Evolutionary conservation across 2,113 vertebrate genomes (phyloP), one percentile per base, ranked within the genome.

Genomic region (Leptobrachium leishanense): DNA sequence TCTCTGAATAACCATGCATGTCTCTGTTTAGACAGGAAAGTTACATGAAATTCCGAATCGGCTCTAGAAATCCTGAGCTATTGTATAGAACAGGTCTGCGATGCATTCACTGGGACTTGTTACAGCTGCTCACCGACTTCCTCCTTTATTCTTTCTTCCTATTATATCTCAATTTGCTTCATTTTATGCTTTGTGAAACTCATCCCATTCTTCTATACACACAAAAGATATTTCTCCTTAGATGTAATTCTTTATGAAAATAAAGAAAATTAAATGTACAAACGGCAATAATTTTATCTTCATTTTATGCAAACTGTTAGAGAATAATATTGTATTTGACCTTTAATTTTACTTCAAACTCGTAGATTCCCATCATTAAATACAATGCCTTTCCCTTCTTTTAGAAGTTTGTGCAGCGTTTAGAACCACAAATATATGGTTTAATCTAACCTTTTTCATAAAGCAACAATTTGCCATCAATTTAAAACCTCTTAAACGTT

Each of bases 321-420:
- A 63, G 67, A 69, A 70, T 77, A 44, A 46, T 71, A 77, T 64
- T 71, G 41, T 46, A n/a, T 62, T 20, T 64, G 68, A 77, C 76
- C 68, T 77, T 62, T 69, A 57, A 13, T 53, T 44, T 69, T 3
- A 57, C 42, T 54, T 15, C 46, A 77, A 53, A 31, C 42, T 41
- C 54, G 15, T 40, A 69, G 20, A 63, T n/a, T 70, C 67, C 68
- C 20, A 9, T 5, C 31, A 71, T 44, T 53, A 50, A 31, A 46
- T 20, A 11, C 50, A 72, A n/a, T 13, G 43, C 43, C 9, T 50
- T 70, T 50, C 50, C 44, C 50, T n/a, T 31, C 69, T 71, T 54
- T 40, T 11, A 44, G 2, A 42, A n/a, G 43, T 69, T 69, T 43
- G 42, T 46, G 54, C n/a, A 53, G 69, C 11, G 46, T 39, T 71